Conservation (phyloP, 2,113 vertebrate species). For the Coptodon rendalli region DNA sequence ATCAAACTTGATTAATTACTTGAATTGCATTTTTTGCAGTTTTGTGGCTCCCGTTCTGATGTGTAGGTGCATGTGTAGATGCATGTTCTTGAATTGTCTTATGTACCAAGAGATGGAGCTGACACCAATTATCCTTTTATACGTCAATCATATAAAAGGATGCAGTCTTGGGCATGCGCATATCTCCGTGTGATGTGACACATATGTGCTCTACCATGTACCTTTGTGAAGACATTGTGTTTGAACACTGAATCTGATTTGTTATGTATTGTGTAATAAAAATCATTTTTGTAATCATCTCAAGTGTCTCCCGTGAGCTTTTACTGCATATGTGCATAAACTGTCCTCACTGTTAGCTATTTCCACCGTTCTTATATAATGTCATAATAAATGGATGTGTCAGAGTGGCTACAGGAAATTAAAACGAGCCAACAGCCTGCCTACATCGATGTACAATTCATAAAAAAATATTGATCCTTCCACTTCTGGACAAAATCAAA, state of each 20-base stretch:
- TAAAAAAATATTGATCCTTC: not conserved
- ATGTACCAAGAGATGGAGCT: not conserved
- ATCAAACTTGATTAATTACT: not conserved
- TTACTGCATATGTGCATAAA: not conserved
- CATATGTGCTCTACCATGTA: not conserved
- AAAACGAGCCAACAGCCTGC: not conserved
- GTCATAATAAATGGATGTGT: not conserved
- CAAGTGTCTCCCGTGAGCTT: not conserved
- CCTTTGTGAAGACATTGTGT: not conserved
- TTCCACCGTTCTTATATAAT: not conserved
- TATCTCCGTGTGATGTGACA: not conserved
- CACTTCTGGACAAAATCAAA: not conserved
- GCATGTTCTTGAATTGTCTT: not conserved
- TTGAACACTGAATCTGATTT: not conserved
- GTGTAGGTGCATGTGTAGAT: not conserved
- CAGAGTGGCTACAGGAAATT: not conserved
- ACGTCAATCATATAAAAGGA: not conserved
- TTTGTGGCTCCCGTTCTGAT: not conserved
- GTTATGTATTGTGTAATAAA: not conserved
- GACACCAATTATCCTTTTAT: slow-evolving; percentile 17
- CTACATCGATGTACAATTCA: not conserved
- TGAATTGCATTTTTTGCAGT: not conserved
- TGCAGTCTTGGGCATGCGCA: not conserved
- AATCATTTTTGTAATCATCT: not conserved
- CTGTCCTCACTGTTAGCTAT: not conserved